Percentiles rank a stretch among this genome's conserved stretches.
phyloP scores from a whole-genome alignment of 2,888 invertebrate genomes.

The Plutella xylostella region DNA sequence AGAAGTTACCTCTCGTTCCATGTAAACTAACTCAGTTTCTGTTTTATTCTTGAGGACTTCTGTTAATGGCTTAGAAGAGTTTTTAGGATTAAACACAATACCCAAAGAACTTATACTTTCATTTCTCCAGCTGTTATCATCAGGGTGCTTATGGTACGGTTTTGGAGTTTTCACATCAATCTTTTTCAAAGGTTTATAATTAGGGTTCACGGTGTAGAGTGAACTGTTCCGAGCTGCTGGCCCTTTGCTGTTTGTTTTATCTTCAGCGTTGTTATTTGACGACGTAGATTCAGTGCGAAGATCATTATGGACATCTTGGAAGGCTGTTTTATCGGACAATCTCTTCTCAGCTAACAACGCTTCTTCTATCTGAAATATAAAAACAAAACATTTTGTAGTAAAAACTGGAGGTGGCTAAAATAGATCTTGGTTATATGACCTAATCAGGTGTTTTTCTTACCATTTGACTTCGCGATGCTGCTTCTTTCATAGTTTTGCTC shows the following conservation, averaged over 20 bases:
- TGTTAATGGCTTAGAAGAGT: conserved; percentile 54
- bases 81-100: conserved; percentile 59
- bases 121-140: conserved; percentile 62
- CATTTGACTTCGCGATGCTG: conserved; percentile 40
- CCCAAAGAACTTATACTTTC: conserved; percentile 58
- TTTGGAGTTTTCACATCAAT: conserved; percentile 49
- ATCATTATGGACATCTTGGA: not conserved
- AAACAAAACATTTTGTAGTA: too few species aligned
- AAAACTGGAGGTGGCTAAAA: too few species aligned
- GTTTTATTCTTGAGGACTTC: conserved; percentile 58
- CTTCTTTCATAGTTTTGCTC: not conserved
- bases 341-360: conserved; percentile 41
- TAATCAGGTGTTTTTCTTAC: conserved; percentile 33
- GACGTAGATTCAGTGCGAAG: too few species aligned
- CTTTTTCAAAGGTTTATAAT: conserved; percentile 54
- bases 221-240: conserved; percentile 16
- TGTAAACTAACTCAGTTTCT: conserved; percentile 40
- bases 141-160: conserved; percentile 46
- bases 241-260: conserved; percentile 4
- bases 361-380: conserved; percentile 52
- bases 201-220: conserved; percentile 44
- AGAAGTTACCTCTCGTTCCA: conserved; percentile 34
- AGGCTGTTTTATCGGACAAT: conserved; percentile 28
- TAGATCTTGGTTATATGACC: too few species aligned
- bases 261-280: not conserved